Evolutionary conservation across 2,113 vertebrate species (phyloP).

Genomic region (Mellivora capensis): DNA sequence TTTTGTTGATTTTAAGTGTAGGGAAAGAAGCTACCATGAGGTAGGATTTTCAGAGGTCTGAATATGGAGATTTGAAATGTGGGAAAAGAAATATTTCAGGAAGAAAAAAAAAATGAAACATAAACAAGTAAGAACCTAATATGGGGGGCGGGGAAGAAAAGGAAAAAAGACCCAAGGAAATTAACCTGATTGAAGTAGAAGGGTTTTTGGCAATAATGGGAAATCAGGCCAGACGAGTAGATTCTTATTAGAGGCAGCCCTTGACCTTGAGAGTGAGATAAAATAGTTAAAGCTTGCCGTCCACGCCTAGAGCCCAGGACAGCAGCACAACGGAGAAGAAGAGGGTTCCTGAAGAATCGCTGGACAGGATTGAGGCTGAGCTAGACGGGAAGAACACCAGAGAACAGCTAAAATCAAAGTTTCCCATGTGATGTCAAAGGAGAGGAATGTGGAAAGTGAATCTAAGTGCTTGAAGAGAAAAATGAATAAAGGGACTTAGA

Average conservation of each 20-base stretch:
- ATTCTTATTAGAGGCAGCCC: neutral
- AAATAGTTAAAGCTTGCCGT: neutral
- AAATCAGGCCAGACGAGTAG: neutral
- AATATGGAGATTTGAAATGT: neutral
- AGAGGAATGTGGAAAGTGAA: neutral
- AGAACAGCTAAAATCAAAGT: neutral
- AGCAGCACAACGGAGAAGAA: fast-evolving
- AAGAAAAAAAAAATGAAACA: neutral
- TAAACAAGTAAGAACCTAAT: neutral
- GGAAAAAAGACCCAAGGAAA: neutral
- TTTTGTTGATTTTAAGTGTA: neutral
- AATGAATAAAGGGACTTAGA: neutral
- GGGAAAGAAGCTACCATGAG: neutral
- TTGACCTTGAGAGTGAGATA: neutral
- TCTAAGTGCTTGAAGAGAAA: neutral
- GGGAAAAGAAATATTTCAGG: neutral
- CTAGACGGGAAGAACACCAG: neutral
- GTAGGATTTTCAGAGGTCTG: neutral
- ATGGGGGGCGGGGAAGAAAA: too few relatives aligned
- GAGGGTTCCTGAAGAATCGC: neutral
- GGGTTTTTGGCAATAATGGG: neutral
- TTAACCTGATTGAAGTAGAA: neutral
- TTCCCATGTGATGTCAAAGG: neutral
- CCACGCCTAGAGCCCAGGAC: neutral
- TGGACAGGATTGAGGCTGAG: neutral